These are phyloP conservation scores for Leptarthrus brevirostris DNA, from an alignment of 2,888 invertebrate species.

Conservation along the genomic window DNA sequence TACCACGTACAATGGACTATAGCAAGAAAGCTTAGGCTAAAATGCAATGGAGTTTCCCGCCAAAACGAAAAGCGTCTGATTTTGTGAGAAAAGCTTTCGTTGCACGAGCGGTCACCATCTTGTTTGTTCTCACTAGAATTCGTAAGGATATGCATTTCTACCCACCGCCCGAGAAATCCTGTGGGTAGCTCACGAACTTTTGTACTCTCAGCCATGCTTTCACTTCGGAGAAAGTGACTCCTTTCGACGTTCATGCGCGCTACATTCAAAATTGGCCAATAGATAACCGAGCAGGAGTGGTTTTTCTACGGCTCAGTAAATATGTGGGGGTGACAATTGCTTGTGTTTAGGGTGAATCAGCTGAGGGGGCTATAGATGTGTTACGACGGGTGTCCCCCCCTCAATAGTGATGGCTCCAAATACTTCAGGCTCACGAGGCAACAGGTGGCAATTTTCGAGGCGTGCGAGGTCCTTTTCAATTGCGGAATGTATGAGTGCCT, in stretches of 20 bases:
- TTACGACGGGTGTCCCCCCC: background rate
- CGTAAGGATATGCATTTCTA: background rate
- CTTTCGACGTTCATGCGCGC: conserved; percentile 50
- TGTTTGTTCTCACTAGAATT: background rate
- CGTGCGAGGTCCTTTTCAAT: background rate
- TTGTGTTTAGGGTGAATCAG: background rate
- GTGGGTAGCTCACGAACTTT: background rate
- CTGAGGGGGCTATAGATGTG: background rate
- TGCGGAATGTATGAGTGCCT: conserved; percentile 32
- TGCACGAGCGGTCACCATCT: conserved; percentile 12
- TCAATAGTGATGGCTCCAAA: background rate
- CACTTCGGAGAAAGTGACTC: conserved; percentile 44
- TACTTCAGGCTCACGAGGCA: background rate
- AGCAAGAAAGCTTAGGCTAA: background rate
- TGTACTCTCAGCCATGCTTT: conserved; percentile 18
- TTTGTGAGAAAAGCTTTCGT: background rate
- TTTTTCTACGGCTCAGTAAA: conserved; percentile 51
- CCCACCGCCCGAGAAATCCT: background rate
- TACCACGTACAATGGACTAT: background rate
- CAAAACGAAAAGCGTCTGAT: conserved; percentile 6
- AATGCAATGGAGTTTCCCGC: background rate
- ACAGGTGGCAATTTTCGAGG: conserved; percentile 26
- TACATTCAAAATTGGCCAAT: conserved; percentile 52
- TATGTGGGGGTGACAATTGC: conserved; percentile 8
- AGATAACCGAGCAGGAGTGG: conserved; percentile 54